Base-by-base conservation (phyloP, 2,888 invertebrate genomes). In the Melanostoma mellinum region DNA sequence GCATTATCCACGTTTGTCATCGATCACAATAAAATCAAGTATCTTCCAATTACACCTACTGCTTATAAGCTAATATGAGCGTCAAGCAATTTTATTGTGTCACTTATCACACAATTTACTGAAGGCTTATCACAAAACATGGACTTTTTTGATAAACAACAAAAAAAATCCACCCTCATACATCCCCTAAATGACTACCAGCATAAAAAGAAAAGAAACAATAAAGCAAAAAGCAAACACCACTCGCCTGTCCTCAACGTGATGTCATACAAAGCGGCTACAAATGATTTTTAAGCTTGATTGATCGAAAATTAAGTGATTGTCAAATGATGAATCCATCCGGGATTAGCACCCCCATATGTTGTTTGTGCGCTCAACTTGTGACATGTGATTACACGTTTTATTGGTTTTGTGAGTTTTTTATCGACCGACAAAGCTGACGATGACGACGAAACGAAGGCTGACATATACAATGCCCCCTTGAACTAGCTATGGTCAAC, bases 281-380 rank as follows among this genome's bases (percentile, higher is more conserved):
- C 84, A 84, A 84, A 84, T 84, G 84, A 78, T 78, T 84, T 81
- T 74, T 79, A 85, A 85, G 85, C 82, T 74, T 87, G 87, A 87
- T 87, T 87, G 87, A 87, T 87, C 79, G 87, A 86, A 86, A 87
- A 87, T 86, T 87, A 87, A 87, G 86, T 87, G 87, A 87, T 87
- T 87, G 87, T 87, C 87, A 86, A 87, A 86, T 69, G 76, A 85
- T 76, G 78, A 80, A 86, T 86, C 86, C 81, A 67, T 67, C 86
- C 82, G 79, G 81, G 86, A 86, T 86, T 86, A 86, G 79, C 85
- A 77, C 68, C 72, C 42, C 61, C 56, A 48, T 61, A 63, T 67
- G 44, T 42, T 40, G 61, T 10, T 8, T 38, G 42, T 46, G n/a
- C 61, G 44, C 56, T 10, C 38, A 44, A 4, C 61, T n/a, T 74